phyloP scores from a whole-genome alignment of 2,888 invertebrate species.

The Nomada fabriciana region DNA sequence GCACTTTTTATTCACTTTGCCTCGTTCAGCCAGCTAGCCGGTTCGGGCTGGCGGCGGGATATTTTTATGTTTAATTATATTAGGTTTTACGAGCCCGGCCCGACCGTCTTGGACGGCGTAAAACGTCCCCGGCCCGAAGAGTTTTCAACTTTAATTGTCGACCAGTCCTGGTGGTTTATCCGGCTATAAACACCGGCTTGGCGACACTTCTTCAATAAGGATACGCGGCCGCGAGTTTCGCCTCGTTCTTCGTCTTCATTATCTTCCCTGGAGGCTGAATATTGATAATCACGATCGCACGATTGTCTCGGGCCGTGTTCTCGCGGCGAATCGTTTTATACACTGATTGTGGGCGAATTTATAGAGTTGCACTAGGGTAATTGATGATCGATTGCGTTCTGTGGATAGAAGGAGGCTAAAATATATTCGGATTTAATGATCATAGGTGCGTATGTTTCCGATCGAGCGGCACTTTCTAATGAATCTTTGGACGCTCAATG shows the following conservation, averaged over 20 bases:
- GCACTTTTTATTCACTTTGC: conserved; percentile 78
- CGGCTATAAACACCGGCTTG: conserved; percentile 54
- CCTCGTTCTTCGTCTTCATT: conserved; percentile 39
- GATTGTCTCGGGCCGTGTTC: not conserved
- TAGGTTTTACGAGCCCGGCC: conserved; percentile 74
- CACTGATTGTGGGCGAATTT: not conserved
- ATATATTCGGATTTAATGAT: too few relatives aligned
- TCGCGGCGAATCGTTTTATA: not conserved
- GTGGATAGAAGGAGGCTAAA: too few relatives aligned
- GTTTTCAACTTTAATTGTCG: conserved; percentile 78
- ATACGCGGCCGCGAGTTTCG: conserved; percentile 14
- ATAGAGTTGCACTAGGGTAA: not conserved
- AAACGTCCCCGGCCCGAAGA: conserved; percentile 55
- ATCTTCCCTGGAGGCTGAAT: not conserved
- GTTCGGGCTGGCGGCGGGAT: conserved; percentile 61
- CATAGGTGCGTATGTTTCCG: too few relatives aligned
- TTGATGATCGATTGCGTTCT: too few relatives aligned
- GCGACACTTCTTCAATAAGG: conserved; percentile 34
- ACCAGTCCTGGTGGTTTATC: conserved; percentile 67
- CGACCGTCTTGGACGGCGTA: conserved; percentile 66
- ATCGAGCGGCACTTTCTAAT: too few relatives aligned
- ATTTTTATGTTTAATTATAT: conserved; percentile 81
- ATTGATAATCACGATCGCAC: conserved; percentile 10
- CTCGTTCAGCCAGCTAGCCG: conserved; percentile 70
- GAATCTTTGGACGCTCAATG: too few relatives aligned